Base-by-base conservation (phyloP, 2,888 invertebrate genomes). In the Chymomyza fuscimana region DNA sequence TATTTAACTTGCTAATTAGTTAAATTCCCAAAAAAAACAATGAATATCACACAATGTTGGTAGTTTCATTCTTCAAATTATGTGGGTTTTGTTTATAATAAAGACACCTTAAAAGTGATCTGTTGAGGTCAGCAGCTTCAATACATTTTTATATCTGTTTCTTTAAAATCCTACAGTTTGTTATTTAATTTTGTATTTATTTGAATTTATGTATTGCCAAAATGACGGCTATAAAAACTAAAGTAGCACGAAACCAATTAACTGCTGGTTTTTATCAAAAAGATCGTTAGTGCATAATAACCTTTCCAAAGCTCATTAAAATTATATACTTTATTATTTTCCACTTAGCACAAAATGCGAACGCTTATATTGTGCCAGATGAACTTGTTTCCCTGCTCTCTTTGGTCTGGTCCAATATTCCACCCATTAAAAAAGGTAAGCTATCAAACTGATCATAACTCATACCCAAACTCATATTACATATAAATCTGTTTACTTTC, bases 391-490 rank as follows among this genome's bases (percentile, higher is more conserved):
- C 96, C 0, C 89, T 96, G 40, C 92, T 97, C 7, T 96, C 96
- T 0, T 93, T 97, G 4, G 94, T 96, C 0, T 97, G 96, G 90
- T 96, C 96, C 9, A 96, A 96, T 85, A 96, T 97, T 73, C 96
- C 97, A 5, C 96, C 96, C 0, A 94, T 97, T 10, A 96, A 96
- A 87, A 97, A 96, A 94, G 97, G 96, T 96, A 40, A 72, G 71
- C 22, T n/a, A 0, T 2, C 7, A 3, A 19, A 5, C 10, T 22
- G n/a, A 22, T 46, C 22, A 32, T 22, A 9, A 12, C 52, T 29
- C 3, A 1, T 9, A 59, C 36, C 7, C 10, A 25, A 7, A 64
- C 1, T 32, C n/a, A 56, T 65, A 58, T 32, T 36, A 5, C 40
- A 62, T 2, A 32, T 4, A 15, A 58, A 58, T 58, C 15, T 25